Conservation (phyloP, 37 sponge, comb jelly and placozoan species). For the Amphimedon queenslandica region DNA sequence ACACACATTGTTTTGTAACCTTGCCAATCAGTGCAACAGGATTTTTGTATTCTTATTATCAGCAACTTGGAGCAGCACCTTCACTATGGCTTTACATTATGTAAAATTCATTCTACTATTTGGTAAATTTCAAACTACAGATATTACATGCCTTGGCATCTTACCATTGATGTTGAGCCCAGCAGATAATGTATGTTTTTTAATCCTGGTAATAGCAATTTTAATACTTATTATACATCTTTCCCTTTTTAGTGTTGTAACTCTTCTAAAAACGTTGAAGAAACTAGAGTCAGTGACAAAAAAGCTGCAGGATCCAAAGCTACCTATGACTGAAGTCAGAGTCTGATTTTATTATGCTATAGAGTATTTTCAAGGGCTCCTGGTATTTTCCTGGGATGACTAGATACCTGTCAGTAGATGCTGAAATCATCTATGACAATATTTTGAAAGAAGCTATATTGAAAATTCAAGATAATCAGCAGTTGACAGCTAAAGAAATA, state of each 20-base stretch:
- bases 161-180: background rate
- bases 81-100: background rate
- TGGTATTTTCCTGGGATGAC: background rate
- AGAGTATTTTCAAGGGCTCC: too few relatives aligned
- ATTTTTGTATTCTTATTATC: too few relatives aligned
- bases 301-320: background rate
- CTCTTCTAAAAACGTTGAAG: background rate
- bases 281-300: background rate
- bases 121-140: background rate
- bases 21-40: too few relatives aligned
- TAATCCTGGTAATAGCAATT: background rate
- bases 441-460: background rate
- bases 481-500: background rate
- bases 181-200: background rate
- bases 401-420: background rate
- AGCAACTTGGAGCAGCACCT: constrained; percentile 3
- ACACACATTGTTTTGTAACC: too few relatives aligned
- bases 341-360: background rate
- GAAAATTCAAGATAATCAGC: background rate
- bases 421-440: background rate
- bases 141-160: background rate
- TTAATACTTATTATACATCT: background rate
- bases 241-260: background rate
- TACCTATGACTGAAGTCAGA: background rate
- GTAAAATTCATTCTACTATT: background rate